Base-by-base conservation (phyloP, 2,797 vertebrate genomes). In the Rhabdomys pumilio region DNA sequence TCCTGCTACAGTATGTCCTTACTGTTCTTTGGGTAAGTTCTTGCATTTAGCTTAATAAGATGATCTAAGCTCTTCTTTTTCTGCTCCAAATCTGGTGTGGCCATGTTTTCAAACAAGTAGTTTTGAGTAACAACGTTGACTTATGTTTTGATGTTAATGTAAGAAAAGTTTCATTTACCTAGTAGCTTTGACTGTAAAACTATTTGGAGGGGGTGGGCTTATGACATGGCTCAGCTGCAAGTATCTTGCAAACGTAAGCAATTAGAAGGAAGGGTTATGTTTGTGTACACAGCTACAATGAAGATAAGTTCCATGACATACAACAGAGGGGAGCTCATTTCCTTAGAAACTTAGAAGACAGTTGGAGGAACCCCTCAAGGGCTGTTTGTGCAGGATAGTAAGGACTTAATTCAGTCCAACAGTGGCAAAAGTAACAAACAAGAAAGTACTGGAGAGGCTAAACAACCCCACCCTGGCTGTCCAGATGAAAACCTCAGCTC, bases 281-380 rank as follows among this genome's bases (percentile, higher is more conserved):
- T 53, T 83, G 11, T 75, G 47, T 31, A 73, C 73, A 2, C 8
- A n/a, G 13, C 24, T 80, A 92, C 31, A 55, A 77, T 77, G 61
- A 86, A 38, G 81, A 41, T 50, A 81, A 44, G 55, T 79, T 73
- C 93, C 90, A 73, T 73, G 73, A 95, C 79, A 82, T 86, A 57
- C 1, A 61, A 59, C 34, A 15, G 12, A 73, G 80, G 67, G 34
- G 31, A 95, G 44, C 4, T 86, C n/a, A 34, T 86, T 84, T 92
- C 11, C 34, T 19, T 19, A 72, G 63, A 90, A 85, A 89, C 29
- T 44, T 96, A 34, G 72, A 92, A 76, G 88, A 89, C 57, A 29
- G 3, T 15, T 59, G 50, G n/a, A 79, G 20, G n/a, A 72, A 38
- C 11, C 12, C 9, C 80, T 96, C 14, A 93, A 94, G 41, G 69